A percentile compares a stretch with the other conserved stretches of the same genome.
These are phyloP conservation scores for Chiridota heheva DNA, from an alignment of 35 echinoderm and acorn worm genomes.

Conservation along the genomic window DNA sequence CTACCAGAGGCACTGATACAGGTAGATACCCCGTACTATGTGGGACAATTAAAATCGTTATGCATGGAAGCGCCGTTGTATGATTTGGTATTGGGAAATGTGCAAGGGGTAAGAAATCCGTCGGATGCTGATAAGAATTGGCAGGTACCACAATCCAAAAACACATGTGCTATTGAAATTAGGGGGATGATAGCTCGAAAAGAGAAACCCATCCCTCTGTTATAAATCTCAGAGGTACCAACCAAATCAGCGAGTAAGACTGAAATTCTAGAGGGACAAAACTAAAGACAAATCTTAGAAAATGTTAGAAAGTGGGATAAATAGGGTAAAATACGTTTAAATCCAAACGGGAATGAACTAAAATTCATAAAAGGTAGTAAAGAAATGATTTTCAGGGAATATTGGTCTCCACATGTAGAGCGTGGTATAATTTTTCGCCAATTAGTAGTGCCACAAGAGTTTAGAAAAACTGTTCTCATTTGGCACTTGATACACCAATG, in stretches of 20 bases:
- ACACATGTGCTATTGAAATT: background rate
- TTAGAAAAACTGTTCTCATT: background rate
- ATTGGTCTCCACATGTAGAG: conserved; percentile 6
- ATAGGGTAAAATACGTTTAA: too few relatives aligned
- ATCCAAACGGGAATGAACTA: too few relatives aligned
- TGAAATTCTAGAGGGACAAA: background rate
- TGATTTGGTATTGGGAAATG: conserved; percentile 26
- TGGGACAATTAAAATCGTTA: background rate
- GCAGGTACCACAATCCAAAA: background rate
- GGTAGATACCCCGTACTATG: conserved; percentile 17
- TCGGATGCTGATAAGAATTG: conserved; percentile 1
- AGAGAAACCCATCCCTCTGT: background rate
- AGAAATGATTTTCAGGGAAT: conserved; percentile 7
- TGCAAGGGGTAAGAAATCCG: background rate
- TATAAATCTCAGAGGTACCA: background rate
- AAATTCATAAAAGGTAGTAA: too few relatives aligned
- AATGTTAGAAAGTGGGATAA: background rate
- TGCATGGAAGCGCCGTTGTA: conserved; percentile 30
- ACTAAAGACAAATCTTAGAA: background rate
- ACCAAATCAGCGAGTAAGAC: background rate
- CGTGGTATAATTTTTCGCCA: conserved; percentile 4
- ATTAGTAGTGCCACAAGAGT: background rate
- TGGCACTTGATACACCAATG: conserved; percentile 53
- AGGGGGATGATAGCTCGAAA: background rate
- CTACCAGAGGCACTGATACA: background rate